Evolutionary conservation across 2,113 vertebrate species (phyloP).

Genomic region (Aldabrachelys gigantea): DNA sequence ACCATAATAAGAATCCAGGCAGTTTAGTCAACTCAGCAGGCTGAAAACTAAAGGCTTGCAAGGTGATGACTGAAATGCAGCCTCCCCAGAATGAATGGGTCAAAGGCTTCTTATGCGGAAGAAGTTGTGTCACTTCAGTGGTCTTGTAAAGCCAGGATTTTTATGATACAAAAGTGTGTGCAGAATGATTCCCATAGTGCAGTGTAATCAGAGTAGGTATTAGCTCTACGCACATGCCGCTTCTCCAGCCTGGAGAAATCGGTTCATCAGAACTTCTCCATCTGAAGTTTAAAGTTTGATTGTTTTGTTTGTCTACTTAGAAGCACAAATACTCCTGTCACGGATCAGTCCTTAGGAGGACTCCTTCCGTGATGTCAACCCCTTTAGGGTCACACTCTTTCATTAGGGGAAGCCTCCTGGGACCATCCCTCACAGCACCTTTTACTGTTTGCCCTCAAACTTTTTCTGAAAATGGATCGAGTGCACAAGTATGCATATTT

Average conservation of each 20-base stretch:
- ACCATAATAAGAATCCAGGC: not conserved
- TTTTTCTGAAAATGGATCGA: not conserved
- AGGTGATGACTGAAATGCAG: not conserved
- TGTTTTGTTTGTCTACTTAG: not conserved
- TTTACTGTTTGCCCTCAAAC: not conserved
- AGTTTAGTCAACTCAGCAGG: rapidly evolving
- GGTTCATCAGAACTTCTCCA: not conserved
- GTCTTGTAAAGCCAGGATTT: not conserved
- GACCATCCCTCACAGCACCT: not conserved
- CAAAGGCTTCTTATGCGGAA: not conserved
- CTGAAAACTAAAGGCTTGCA: not conserved
- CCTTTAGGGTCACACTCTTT: not conserved
- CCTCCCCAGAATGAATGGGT: rapidly evolving
- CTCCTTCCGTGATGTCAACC: not conserved
- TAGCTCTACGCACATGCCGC: not conserved
- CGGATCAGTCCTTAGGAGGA: not conserved
- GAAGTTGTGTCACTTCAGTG: not conserved
- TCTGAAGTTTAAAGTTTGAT: not conserved
- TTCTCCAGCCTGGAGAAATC: not conserved
- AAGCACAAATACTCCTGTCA: not conserved
- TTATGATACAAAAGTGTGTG: not conserved
- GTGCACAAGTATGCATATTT: not conserved
- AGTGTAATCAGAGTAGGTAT: not conserved
- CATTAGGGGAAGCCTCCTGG: not conserved
- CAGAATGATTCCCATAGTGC: not conserved